Conservation (phyloP, 2,888 invertebrate genomes). For the Macroteleia sp. region DNA sequence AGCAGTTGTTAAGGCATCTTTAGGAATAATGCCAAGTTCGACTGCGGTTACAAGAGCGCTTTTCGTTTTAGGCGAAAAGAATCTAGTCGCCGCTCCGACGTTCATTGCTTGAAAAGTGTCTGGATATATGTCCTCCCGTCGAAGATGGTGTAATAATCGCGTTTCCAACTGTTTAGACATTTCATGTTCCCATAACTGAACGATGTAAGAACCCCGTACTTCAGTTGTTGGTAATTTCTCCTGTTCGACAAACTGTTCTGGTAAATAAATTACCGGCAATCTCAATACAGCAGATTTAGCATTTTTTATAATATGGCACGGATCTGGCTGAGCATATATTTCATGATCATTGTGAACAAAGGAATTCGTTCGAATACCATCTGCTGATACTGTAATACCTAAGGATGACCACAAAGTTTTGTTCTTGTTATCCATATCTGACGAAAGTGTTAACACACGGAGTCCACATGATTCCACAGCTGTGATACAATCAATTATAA, state of each 20-base stretch:
- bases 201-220: conserved; percentile 2
- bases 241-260: background rate
- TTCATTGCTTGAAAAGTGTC: conserved; percentile 30
- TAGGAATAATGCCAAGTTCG: background rate
- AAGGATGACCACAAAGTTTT: background rate
- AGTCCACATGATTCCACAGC: too few species aligned
- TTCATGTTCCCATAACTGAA: conserved; percentile 37
- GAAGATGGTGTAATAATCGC: conserved; percentile 33
- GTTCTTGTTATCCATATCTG: background rate
- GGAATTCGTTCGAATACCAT: background rate
- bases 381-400: too few species aligned
- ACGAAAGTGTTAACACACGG: too few species aligned
- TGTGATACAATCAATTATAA: background rate
- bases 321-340: conserved; percentile 19
- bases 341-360: conserved; percentile 7
- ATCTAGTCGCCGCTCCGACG: conserved; percentile 36
- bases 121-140: conserved; percentile 22
- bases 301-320: conserved; percentile 19
- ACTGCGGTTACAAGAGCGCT: conserved; percentile 32
- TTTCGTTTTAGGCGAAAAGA: conserved; percentile 31
- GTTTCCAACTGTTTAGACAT: background rate
- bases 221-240: conserved; percentile 1
- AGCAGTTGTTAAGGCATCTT: conserved; percentile 25
- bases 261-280: background rate
- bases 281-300: conserved; percentile 12